Base-by-base conservation (phyloP, 2,113 vertebrate species). In the Labeo rohita region DNA sequence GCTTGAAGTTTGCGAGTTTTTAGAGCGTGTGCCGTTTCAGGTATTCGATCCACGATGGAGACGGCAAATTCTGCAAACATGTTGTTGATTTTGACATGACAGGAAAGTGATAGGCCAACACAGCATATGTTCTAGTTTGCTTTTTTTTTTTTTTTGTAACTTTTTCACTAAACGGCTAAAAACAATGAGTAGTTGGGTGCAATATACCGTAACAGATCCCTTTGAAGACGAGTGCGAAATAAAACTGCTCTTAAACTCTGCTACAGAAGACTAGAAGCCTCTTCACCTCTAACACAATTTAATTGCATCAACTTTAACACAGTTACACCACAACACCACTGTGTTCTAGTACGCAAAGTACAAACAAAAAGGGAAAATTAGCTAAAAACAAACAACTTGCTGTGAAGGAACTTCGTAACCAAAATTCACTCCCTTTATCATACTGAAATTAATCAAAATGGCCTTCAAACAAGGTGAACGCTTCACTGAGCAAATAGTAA, bases 11-110 rank as follows among this genome's bases (percentile, higher is more conserved):
- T 39, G 43, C 6, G 43, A 75, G 50, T 45, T 59, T 50, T 65
- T 54, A 85, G 49, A 85, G 84, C 63, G 34, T 80, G 63, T 72
- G 70, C 79, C 78, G 45, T 52, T 50, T 81, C 79, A 65, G 68
- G 61, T 65, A 50, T 70, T 86, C 68, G 70, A 63, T 86, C 84
- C 49, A 86, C 28, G 28, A 63, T 50, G 52, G 68, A 74, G 68
- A 86, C 68, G 66, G 68, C 66, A 28, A 49, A 49, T 12, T 63
- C 28, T 63, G 85, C 47, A 65, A 86, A 82, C 56, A 49, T 28
- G 49, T 15, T 52, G 36, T 39, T 36, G 50, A 59, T 52, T 81
- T 47, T 34, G 65, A 80, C 68, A 86, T 10, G 16, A 86, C 43
- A 75, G 39, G 50, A 47, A 79, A 52, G 21, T 77, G 49, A 82